Base-by-base conservation (phyloP, 2,797 vertebrate genomes). In the Sciurus carolinensis region DNA sequence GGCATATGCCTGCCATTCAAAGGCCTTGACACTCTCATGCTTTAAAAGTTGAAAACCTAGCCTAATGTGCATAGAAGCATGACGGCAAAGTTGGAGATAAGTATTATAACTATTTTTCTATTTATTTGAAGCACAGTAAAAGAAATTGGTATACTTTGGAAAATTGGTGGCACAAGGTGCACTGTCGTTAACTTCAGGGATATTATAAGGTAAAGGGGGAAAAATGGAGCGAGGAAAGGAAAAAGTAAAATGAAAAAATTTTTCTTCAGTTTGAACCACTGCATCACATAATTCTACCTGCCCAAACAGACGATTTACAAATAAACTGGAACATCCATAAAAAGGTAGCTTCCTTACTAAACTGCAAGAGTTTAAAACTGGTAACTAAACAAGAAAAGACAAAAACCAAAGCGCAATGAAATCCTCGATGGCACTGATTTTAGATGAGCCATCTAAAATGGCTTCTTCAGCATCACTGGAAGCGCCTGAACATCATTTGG, bases 61-160 rank as follows among this genome's bases (percentile, higher is more conserved):
- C 98, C 98, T 98, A 98, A 95, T 96, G 0, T 97, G 94, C 88
- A 97, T 96, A 97, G 96, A 98, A 98, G 97, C 97, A 98, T 96
- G 97, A 98, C 98, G 97, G 98, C 98, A 98, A 98, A 98, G 97
- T 97, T 97, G 95, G 98, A 94, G 91, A 98, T 98, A 96, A 94
- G 97, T 98, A 98, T 97, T 86, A 76, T 98, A 98, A 98, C 98
- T 98, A 98, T 97, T 98, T 98, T 98, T 98, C 36, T 99, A 99
- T 99, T 99, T 99, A 99, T 99, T 99, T 99, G 99, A 99, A 99
- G 98, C 98, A 99, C 98, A 98, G 98, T 98, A 98, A 98, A 96
- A 98, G 97, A 98, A 98, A 98, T 98, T 97, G 98, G 97, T 99
- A 99, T 99, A 99, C 99, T 99, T 99, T 98, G 99, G 99, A 99